phyloP scores from a whole-genome alignment of 1,140 invertebrate genomes.

The Chironomus tepperi region DNA sequence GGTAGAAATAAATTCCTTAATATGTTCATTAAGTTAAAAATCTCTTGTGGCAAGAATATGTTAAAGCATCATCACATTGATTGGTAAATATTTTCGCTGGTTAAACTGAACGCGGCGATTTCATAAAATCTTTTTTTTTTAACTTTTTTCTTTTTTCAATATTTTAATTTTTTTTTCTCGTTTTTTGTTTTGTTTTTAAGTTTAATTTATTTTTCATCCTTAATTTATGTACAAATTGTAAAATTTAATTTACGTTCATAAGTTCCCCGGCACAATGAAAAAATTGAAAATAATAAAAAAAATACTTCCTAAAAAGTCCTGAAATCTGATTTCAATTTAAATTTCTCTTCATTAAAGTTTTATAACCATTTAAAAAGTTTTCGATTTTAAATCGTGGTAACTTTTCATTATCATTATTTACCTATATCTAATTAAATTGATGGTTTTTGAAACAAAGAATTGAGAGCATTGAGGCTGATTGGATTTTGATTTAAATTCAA shows the following conservation, averaged over 20 bases:
- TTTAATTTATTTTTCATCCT: background rate
- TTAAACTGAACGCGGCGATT: background rate
- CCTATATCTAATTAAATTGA: background rate
- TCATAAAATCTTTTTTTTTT: no score
- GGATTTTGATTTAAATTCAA: no score
- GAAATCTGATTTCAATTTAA: background rate
- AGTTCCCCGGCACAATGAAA: background rate
- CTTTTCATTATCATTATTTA: background rate
- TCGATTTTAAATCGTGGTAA: conserved; percentile 13
- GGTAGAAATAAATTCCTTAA: conserved; percentile 2
- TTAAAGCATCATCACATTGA: conserved; percentile 13
- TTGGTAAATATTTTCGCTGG: conserved; percentile 12
- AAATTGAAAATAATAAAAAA: background rate
- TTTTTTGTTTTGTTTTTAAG: background rate
- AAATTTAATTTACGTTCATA: background rate
- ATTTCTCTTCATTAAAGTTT: background rate
- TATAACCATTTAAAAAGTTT: conserved; percentile 8
- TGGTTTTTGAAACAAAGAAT: no score
- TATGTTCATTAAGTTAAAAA: conserved; percentile 8
- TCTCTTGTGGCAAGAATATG: conserved; percentile 1
- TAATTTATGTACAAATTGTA: no score
- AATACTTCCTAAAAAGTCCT: conserved; percentile 2
- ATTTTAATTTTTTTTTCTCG: background rate
- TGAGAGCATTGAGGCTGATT: no score
- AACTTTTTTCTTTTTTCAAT: no score